Evolutionary conservation across 2,888 invertebrate genomes (phyloP).

Genomic region (Drosophila paramelanica): DNA sequence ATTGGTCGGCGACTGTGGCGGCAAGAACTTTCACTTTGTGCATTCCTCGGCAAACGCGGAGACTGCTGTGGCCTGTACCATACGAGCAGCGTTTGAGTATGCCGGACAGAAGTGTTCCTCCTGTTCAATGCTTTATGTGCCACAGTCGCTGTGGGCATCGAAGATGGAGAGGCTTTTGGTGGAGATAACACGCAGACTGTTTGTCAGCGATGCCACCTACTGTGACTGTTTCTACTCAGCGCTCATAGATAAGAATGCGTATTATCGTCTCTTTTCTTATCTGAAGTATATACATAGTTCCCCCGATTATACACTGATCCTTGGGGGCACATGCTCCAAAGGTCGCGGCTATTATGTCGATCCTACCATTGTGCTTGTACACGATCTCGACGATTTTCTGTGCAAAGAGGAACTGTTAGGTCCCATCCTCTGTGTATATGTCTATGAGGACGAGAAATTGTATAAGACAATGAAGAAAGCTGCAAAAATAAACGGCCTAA

Average conservation of each 20-base stretch:
- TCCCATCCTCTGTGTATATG: constrained; percentile 94
- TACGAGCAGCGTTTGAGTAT: constrained; percentile 97
- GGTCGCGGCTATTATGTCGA: constrained; percentile 95
- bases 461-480: constrained; percentile 89
- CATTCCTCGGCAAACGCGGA: constrained; percentile 94
- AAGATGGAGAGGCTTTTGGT: constrained; percentile 87
- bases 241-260: constrained; percentile 97
- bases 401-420: constrained; percentile 98
- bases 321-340: constrained; percentile 94
- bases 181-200: constrained; percentile 89
- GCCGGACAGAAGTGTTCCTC: constrained; percentile 99
- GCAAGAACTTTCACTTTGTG: constrained; percentile 99
- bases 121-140: constrained; percentile 97
- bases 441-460: constrained; percentile 92
- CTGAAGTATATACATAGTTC: constrained; percentile 90
- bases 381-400: constrained; percentile 92
- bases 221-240: constrained; percentile 93
- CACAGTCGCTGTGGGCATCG: constrained; percentile 91
- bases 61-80: constrained; percentile 92
- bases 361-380: constrained; percentile 95
- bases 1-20: constrained; percentile 97
- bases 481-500: constrained; percentile 93
- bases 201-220: constrained; percentile 93
- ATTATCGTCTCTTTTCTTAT: constrained; percentile 92
- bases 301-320: constrained; percentile 87